Evolutionary conservation across 2,888 invertebrate genomes (phyloP).

Genomic region (Lepetodrilus schrolli): DNA sequence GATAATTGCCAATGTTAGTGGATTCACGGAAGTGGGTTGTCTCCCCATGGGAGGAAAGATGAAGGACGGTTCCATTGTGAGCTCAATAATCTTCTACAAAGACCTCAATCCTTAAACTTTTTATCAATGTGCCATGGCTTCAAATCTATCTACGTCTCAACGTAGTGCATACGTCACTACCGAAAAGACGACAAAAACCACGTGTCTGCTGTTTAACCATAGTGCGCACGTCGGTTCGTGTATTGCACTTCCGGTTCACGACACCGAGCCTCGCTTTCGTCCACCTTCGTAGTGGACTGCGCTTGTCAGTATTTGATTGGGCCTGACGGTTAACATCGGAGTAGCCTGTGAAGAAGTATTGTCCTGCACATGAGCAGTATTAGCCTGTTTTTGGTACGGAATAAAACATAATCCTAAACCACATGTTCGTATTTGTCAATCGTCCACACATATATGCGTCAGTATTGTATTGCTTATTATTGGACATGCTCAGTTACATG

Average conservation of each 20-base stretch:
- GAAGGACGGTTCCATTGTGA: slow-evolving; percentile 40
- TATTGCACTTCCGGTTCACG: neutral
- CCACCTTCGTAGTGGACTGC: too few species aligned
- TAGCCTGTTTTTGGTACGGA: too few species aligned
- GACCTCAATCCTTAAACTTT: slow-evolving; percentile 31
- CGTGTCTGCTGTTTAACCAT: neutral
- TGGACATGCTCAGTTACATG: too few species aligned
- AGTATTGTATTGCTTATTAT: too few species aligned
- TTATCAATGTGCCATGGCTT: neutral
- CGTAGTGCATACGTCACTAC: neutral
- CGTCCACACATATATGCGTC: too few species aligned
- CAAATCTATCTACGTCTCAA: neutral
- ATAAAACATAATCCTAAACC: too few species aligned
- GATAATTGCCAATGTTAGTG: slow-evolving; percentile 43
- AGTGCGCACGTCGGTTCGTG: neutral
- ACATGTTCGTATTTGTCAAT: too few species aligned
- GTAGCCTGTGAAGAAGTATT: too few species aligned
- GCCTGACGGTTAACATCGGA: too few species aligned
- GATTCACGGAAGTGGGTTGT: slow-evolving; percentile 42
- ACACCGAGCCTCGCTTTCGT: neutral
- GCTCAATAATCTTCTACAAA: slow-evolving; percentile 41
- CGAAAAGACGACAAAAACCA: neutral
- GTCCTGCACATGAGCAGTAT: too few species aligned
- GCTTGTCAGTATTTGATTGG: too few species aligned
- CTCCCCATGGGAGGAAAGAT: slow-evolving; percentile 45